Base-by-base conservation (phyloP, 2,113 vertebrate species). In the Oryzias curvinotus region DNA sequence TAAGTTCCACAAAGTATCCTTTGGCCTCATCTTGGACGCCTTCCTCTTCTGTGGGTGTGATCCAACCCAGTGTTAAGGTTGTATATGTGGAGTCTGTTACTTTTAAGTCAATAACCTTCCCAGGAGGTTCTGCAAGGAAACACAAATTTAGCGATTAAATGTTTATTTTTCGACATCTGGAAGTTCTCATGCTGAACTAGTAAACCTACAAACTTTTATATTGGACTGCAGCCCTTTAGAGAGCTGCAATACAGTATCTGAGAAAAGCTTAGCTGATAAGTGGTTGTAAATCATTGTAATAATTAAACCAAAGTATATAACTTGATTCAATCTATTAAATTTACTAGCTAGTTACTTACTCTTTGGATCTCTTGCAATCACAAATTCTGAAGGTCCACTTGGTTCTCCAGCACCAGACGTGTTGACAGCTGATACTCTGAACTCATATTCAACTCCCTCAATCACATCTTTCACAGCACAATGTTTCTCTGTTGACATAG, bases 381-480 rank as follows among this genome's bases (percentile, higher is more conserved):
- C 84, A 1, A 93, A 89, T 30, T 95, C 91, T 0, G 94, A 96
- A 0, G 95, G 88, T 6, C 77, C 55, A 14, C 96, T 96, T 60
- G 89, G 85, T 58, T 96, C 93, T 42, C 96, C 95, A 0, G 76
- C 53, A 23, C 96, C 96, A 0, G 95, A 92, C 62, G 90, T 87
- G 63, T 94, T 94, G 81, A 96, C 85, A 1, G 95, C 96, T 0
- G 91, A 87, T 69, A 96, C 92, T 0, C 93, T 92, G 58, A 98
- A 98, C 68, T 98, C 95, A 0, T 97, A 97, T 71, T 92, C 92
- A 57, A 93, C 83, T 3, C 94, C 96, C 10, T 91, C 92, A 71
- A 92, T 83, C 43, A 98, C 65, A 19, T 89, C 89, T 26, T 70
- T 87, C 4, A 95, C 91, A 0, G 62, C 89, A 75, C 75, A 93